A percentile compares a stretch with the other conserved stretches of the same genome.
Evolutionary conservation across 2,113 vertebrate species (phyloP).

Genomic region (Neopipo cinnamomea): DNA sequence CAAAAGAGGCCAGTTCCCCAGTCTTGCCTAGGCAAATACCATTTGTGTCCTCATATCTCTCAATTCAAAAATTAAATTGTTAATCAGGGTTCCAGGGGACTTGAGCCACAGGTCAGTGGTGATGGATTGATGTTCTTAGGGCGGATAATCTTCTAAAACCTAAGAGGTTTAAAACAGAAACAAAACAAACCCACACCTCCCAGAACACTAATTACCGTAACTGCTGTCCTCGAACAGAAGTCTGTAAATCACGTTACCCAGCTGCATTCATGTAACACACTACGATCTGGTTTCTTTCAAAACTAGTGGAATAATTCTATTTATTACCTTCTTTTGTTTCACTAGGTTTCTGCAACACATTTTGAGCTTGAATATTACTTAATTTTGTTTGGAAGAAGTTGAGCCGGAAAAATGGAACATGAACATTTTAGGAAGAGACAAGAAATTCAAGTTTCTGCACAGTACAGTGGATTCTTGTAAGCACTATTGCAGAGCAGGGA

Average conservation of each 20-base stretch:
- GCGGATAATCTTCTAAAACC: neutral
- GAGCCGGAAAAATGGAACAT: constrained; percentile 47
- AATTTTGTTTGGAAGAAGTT: constrained; percentile 72
- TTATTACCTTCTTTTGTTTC: constrained; percentile 28
- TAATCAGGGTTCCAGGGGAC: neutral
- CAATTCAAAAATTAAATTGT: neutral
- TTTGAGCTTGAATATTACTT: constrained; percentile 72
- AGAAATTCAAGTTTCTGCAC: constrained; percentile 63
- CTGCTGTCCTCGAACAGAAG: neutral
- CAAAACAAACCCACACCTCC: neutral
- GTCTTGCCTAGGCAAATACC: neutral
- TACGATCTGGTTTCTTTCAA: neutral
- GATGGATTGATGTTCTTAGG: neutral
- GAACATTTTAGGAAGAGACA: constrained; percentile 67
- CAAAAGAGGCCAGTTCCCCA: neutral
- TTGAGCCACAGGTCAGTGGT: neutral
- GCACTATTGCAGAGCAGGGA: constrained; percentile 66
- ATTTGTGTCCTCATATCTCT: neutral
- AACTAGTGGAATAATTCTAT: neutral
- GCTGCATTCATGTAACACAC: neutral
- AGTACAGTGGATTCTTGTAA: constrained; percentile 60
- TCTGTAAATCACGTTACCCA: neutral
- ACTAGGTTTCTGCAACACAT: constrained; percentile 72
- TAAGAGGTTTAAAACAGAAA: neutral
- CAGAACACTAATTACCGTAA: neutral